Conservation (phyloP, 2,797 vertebrate genomes). For the Mastacembelus armatus region DNA sequence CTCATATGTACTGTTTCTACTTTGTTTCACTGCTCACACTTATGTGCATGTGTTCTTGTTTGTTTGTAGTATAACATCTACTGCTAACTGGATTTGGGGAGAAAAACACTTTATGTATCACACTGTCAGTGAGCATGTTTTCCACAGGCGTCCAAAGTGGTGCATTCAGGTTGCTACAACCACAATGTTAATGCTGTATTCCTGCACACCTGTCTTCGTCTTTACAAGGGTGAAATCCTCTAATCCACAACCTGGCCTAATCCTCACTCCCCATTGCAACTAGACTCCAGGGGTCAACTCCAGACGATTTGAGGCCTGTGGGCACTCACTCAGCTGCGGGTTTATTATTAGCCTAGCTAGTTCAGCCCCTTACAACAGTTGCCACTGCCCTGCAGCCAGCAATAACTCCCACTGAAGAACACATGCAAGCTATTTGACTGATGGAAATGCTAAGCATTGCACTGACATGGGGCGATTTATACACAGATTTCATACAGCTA, state of each 20-base stretch:
- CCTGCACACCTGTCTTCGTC: slow-evolving; percentile 35
- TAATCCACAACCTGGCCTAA: slow-evolving; percentile 64
- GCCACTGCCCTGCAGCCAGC: slow-evolving; percentile 62
- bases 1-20: not conserved
- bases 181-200: slow-evolving; percentile 14
- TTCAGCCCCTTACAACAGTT: slow-evolving; percentile 70
- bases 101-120: slow-evolving; percentile 1
- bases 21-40: too few species aligned
- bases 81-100: slow-evolving; percentile 8
- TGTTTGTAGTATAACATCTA: not conserved
- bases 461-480: slow-evolving; percentile 27
- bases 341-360: slow-evolving; percentile 76
- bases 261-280: slow-evolving; percentile 64
- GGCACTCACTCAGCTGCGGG: slow-evolving; percentile 51
- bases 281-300: slow-evolving; percentile 63
- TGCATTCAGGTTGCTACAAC: slow-evolving; percentile 16
- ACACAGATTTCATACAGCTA: slow-evolving; percentile 30
- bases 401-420: slow-evolving; percentile 57
- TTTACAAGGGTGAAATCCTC: slow-evolving; percentile 47
- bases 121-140: slow-evolving; percentile 7
- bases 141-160: slow-evolving; percentile 11
- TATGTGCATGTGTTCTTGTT: not conserved
- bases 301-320: slow-evolving; percentile 45
- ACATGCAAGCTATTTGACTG: slow-evolving; percentile 50
- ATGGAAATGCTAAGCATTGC: slow-evolving; percentile 39